Base-by-base conservation (phyloP, 2,888 invertebrate genomes). In the Biston betularia region DNA sequence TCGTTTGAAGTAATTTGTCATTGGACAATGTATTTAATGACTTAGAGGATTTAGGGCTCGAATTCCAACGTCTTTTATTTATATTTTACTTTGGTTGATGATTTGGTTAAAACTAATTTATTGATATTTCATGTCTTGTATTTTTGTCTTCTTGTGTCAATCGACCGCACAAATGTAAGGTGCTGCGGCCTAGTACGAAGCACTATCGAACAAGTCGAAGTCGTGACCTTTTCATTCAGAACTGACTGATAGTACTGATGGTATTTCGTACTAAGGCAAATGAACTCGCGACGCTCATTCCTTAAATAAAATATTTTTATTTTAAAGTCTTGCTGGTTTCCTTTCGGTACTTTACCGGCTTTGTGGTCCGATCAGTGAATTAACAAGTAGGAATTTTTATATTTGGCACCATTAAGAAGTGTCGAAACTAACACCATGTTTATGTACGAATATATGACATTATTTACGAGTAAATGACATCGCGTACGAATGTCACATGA, bases 141-240 rank as follows among this genome's bases (percentile, higher is more conserved):
- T 50, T 52, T 52, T 52, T 52, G 10, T 38, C 58, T 61, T 50
- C 49, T n/a, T 52, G 12, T 57, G 49, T 48, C 48, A 62, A 49
- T 57, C 63, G 67, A 71, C 70, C 75, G 84, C 85, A 84, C 83
- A 85, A 83, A 80, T 38, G 15, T 8, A 48, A 58, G 58, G 49
- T 63, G 79, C 78, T 80, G 40, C 15, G 6, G 3, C 53, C 15
- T 53, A 53, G 40, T 40, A 15, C 15, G 40, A 53, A 40, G 10
- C 10, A 15, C 11, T 40, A 10, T 15, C 11, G 11, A 10, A 6
- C 10, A 35, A 52, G 6, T 15, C 14, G 0, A 14, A 35, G n/a
- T 46, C 7, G 15, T 15, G 14, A 15, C 15, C 46, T 14, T 35
- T n/a, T 14, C 38, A 4, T 40, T 9, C 10, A 11, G 40, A 9